phyloP scores from a whole-genome alignment of 2,113 vertebrate species.

The Lichenostomus cassidix region DNA sequence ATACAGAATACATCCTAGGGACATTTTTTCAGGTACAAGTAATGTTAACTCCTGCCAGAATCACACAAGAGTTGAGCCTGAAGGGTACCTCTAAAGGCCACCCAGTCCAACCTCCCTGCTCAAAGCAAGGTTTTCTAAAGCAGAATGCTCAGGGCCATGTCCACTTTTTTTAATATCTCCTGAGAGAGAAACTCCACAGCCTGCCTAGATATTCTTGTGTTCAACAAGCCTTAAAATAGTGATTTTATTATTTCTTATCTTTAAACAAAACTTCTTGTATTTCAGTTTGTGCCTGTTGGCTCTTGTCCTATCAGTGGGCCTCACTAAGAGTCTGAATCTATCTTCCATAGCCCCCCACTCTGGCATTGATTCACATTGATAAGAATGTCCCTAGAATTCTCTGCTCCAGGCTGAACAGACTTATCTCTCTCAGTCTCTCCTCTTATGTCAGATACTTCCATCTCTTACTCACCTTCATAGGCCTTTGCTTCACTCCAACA shows the following conservation, averaged over 20 bases:
- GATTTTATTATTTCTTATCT: not conserved
- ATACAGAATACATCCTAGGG: not conserved
- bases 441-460: not conserved
- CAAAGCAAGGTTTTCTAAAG: not conserved
- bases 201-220: not conserved
- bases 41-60: not conserved
- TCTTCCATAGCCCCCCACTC: not conserved
- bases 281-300: not conserved
- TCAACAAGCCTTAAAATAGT: not conserved
- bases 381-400: not conserved
- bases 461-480: not conserved
- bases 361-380: not conserved
- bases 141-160: not conserved
- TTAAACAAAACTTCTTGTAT: not conserved
- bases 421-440: not conserved
- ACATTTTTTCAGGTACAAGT: not conserved
- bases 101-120: not conserved
- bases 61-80: not conserved
- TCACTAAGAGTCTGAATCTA: not conserved
- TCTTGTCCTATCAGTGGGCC: not conserved
- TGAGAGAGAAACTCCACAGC: not conserved
- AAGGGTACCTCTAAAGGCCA: not conserved
- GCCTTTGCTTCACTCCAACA: not conserved
- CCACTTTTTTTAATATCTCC: not conserved
- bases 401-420: not conserved